phyloP scores from a whole-genome alignment of 2,797 vertebrate genomes.

The Takifugu rubripes region DNA sequence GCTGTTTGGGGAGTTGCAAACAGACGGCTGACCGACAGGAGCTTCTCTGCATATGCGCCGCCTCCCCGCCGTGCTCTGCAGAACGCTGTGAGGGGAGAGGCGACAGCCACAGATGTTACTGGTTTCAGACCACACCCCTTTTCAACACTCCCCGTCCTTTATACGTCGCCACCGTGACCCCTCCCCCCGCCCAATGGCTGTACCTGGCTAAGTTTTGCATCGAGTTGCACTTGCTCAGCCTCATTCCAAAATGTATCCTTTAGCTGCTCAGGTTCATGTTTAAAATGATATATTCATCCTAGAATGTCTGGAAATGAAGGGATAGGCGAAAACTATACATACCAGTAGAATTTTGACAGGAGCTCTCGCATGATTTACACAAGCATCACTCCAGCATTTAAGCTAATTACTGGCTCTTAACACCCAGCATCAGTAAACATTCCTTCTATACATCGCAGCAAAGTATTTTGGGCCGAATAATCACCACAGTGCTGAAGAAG shows the following conservation, averaged over 20 bases:
- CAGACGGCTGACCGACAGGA: constrained; percentile 53
- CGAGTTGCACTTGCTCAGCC: constrained; percentile 19
- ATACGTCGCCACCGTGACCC: constrained; percentile 65
- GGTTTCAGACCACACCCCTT: constrained; percentile 71
- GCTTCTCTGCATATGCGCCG: constrained; percentile 40
- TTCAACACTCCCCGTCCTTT: constrained; percentile 71
- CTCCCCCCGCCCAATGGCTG: constrained; percentile 13
- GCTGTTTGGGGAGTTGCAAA: constrained; percentile 34
- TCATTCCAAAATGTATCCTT: too few species aligned
- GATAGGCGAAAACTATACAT: not conserved
- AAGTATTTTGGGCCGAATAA: constrained; percentile 3
- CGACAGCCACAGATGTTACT: constrained; percentile 77
- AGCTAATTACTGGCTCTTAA: constrained; percentile 33
- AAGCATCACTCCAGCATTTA: constrained; percentile 24
- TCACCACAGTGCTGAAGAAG: constrained; percentile 3
- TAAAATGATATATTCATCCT: too few species aligned
- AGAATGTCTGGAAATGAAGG: too few species aligned
- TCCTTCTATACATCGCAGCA: constrained; percentile 17
- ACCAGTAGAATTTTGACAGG: constrained; percentile 32
- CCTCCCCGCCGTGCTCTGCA: constrained; percentile 60
- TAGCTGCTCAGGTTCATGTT: too few species aligned
- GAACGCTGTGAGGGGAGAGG: constrained; percentile 60
- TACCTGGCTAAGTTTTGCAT: constrained; percentile 60
- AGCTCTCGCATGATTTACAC: constrained; percentile 43
- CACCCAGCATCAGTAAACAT: constrained; percentile 38